Evolutionary conservation across 2,797 vertebrate species (phyloP).

Genomic region (Hybognathus amarus): DNA sequence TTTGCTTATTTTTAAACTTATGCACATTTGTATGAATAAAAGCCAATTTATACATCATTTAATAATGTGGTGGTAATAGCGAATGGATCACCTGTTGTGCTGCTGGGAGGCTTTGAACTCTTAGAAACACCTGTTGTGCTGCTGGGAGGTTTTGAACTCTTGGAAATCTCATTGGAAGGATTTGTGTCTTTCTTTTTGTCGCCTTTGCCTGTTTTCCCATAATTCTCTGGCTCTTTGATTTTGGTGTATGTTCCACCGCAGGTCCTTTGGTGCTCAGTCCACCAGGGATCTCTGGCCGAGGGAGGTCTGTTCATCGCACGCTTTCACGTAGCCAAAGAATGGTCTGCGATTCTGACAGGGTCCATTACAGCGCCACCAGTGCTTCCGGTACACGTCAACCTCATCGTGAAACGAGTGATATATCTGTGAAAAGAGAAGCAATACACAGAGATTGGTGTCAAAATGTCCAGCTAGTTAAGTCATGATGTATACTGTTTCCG

Average conservation of each 20-base stretch:
- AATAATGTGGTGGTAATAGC: neutral
- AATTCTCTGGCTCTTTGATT: slow-evolving; percentile 92
- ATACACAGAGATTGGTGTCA: neutral
- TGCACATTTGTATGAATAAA: neutral
- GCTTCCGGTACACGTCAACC: slow-evolving; percentile 90
- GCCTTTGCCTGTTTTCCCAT: slow-evolving; percentile 79
- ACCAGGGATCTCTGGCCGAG: slow-evolving; percentile 90
- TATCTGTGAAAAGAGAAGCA: slow-evolving; percentile 73
- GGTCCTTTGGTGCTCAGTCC: slow-evolving; percentile 84
- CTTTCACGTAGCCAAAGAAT: slow-evolving; percentile 91
- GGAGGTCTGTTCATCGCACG: slow-evolving; percentile 93
- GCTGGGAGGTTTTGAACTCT: slow-evolving; percentile 58
- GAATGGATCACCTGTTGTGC: slow-evolving; percentile 41
- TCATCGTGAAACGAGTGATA: slow-evolving; percentile 91
- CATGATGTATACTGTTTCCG: too few species aligned
- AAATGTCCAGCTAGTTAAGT: neutral
- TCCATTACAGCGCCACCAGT: slow-evolving; percentile 95
- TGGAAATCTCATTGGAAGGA: slow-evolving; percentile 50
- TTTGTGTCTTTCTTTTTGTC: slow-evolving; percentile 59
- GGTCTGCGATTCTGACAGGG: slow-evolving; percentile 87
- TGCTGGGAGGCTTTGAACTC: slow-evolving; percentile 58
- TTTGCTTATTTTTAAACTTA: neutral
- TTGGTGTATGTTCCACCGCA: slow-evolving; percentile 91
- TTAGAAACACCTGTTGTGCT: neutral
- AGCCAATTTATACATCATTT: neutral